A percentile compares a stretch with the other conserved stretches of the same genome.
These are phyloP conservation scores for Coreoperca whiteheadi DNA, from an alignment of 2,113 vertebrate species.

Conservation along the genomic window DNA sequence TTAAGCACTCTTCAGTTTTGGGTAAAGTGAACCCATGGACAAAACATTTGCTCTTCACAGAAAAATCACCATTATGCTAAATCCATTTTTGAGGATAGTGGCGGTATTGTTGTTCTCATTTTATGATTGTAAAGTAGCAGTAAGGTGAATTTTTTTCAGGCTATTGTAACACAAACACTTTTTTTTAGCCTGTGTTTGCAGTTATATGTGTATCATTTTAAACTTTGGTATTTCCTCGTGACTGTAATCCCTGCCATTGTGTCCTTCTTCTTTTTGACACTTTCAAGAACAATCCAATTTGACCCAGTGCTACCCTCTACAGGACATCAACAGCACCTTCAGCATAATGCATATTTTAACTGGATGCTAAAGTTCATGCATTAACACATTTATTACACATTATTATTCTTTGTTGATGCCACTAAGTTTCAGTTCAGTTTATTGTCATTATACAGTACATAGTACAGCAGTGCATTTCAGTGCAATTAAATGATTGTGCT, in stretches of 20 bases:
- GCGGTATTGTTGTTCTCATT: neutral
- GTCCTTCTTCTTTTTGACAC: neutral
- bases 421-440: slow-evolving; percentile 42
- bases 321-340: slow-evolving; percentile 10
- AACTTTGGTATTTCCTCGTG: neutral
- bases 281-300: neutral
- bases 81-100: neutral
- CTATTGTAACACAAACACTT: neutral
- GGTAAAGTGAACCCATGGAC: neutral
- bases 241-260: neutral
- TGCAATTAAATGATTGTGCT: slow-evolving; percentile 73
- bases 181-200: neutral
- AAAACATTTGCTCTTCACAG: neutral
- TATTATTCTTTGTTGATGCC: neutral
- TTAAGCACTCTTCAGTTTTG: neutral
- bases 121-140: neutral
- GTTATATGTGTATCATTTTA: neutral
- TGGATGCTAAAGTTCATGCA: no score
- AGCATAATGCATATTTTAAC: neutral
- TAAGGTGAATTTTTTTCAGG: neutral
- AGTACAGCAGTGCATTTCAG: slow-evolving; percentile 59
- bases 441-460: slow-evolving; percentile 62
- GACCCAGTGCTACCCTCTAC: slow-evolving; percentile 15
- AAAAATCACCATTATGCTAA: neutral
- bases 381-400: no score